Evolutionary conservation across 2,113 vertebrate species (phyloP), one percentile per base, ranked within the genome.

Genomic region (Ciconia boyciana): DNA sequence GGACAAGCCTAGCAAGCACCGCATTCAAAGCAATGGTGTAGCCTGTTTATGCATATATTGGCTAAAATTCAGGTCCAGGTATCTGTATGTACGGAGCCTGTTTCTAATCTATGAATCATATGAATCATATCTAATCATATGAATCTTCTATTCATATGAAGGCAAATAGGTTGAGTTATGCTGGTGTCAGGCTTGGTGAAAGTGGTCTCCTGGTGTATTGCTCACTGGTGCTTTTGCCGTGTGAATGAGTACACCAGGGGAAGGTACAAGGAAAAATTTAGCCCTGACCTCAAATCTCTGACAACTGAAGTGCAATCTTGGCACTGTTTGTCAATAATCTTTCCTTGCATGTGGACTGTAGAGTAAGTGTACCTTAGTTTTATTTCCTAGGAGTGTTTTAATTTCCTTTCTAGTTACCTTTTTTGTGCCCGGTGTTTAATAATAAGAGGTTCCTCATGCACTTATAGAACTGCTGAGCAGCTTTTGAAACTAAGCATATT

Each of bases 31-130:
- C 26, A 17, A 4, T 24, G 34, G 28, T 24, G 6, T 48, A 46
- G 49, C 31, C 82, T 15, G 12, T 70, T 83, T 62, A 6, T 2
- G 0, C 18, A 4, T 62, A 11, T 16, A 74, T 44, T 29, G 15
- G 11, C 44, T 39, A 60, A 65, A 84, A 90, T 77, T 58, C 54
- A 36, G 21, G n/a, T 66, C 44, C 9, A 17, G 36, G 22, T 70
- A 65, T 82, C 66, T 44, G 0, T 77, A 11, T 0, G 6, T 46
- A 20, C 1, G 1, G 31, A 61, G 7, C 49, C 24, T 76, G 32
- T 65, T 94, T 91, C 70, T 87, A 39, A 66, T 54, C 12, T 60
- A 19, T 39, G 39, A 39, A 39, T 39, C 39, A 39, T 39, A 39
- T 39, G 39, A 39, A 39, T 39, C 39, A 39, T 39, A 39, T 39